Evolutionary conservation across 2,888 invertebrate genomes (phyloP).

Genomic region (Chorisops tibialis): DNA sequence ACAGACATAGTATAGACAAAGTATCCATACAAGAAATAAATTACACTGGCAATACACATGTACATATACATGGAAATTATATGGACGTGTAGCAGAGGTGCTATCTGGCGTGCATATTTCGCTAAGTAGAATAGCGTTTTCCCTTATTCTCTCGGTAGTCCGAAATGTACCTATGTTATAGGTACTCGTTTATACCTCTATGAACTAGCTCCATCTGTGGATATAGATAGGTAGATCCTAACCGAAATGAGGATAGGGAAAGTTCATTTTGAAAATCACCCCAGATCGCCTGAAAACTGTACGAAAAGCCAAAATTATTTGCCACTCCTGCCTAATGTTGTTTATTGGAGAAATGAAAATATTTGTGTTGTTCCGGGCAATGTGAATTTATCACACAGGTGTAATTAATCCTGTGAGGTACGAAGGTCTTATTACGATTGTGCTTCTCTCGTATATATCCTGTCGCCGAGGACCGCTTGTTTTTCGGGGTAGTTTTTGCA

Average conservation of each 20-base stretch:
- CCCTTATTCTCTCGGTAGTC: too few species aligned
- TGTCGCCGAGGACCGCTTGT: too few species aligned
- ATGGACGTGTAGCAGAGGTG: slow-evolving; percentile 16
- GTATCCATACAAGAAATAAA: background rate
- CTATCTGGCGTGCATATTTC: background rate
- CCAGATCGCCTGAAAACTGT: background rate
- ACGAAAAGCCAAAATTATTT: slow-evolving; percentile 14
- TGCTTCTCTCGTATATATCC: background rate
- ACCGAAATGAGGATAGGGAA: background rate
- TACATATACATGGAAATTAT: too few species aligned
- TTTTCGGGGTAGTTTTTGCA: slow-evolving; percentile 10
- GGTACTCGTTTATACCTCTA: too few species aligned
- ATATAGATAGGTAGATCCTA: too few species aligned
- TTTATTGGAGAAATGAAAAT: slow-evolving; percentile 29
- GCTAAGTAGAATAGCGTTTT: too few species aligned
- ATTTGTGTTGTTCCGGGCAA: slow-evolving; percentile 13
- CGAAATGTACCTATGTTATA: too few species aligned
- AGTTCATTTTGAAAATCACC: slow-evolving; percentile 9
- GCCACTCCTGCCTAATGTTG: slow-evolving; percentile 20
- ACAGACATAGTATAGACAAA: slow-evolving; percentile 13
- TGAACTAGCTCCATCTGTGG: too few species aligned
- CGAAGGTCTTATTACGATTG: slow-evolving; percentile 11
- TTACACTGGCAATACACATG: too few species aligned
- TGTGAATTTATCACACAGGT: slow-evolving; percentile 28
- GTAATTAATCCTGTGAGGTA: slow-evolving; percentile 32